A percentile compares a stretch with the other conserved stretches of the same genome.
Conservation (phyloP, 2,888 invertebrate species). For the Sepiola atlantica region DNA sequence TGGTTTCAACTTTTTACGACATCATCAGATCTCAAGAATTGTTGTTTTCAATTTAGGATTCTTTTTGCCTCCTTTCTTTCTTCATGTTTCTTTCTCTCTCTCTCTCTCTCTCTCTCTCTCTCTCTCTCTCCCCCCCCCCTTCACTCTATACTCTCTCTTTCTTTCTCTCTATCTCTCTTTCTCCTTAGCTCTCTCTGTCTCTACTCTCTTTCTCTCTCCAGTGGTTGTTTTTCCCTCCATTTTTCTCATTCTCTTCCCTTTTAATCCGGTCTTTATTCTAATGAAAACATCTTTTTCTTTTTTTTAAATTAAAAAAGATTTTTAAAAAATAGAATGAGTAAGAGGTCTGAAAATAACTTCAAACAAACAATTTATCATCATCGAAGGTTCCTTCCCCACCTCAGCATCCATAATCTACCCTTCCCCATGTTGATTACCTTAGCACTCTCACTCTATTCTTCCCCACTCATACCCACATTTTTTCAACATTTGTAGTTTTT, state of each 20-base stretch:
- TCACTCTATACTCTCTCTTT: too few species aligned
- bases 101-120: too few species aligned
- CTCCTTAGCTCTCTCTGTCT: too few species aligned
- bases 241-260: too few species aligned
- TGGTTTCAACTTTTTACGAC: not conserved
- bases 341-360: not conserved
- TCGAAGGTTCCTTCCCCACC: not conserved
- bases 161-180: not conserved
- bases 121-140: too few species aligned
- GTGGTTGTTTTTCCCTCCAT: too few species aligned
- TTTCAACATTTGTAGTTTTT: slow-evolving; percentile 32
- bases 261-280: not conserved
- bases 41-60: not conserved
- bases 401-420: not conserved
- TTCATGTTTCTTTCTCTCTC: not conserved
- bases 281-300: not conserved
- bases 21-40: not conserved
- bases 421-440: not conserved
- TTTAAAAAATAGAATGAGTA: not conserved
- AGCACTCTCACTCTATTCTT: not conserved
- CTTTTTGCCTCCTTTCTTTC: not conserved
- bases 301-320: not conserved
- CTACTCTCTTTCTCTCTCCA: not conserved
- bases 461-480: not conserved
- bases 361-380: not conserved